A percentile compares a stretch with the other conserved stretches of the same genome.
These are phyloP conservation scores for Semicossyphus pulcher DNA, from an alignment of 2,113 vertebrate species.

Conservation along the genomic window DNA sequence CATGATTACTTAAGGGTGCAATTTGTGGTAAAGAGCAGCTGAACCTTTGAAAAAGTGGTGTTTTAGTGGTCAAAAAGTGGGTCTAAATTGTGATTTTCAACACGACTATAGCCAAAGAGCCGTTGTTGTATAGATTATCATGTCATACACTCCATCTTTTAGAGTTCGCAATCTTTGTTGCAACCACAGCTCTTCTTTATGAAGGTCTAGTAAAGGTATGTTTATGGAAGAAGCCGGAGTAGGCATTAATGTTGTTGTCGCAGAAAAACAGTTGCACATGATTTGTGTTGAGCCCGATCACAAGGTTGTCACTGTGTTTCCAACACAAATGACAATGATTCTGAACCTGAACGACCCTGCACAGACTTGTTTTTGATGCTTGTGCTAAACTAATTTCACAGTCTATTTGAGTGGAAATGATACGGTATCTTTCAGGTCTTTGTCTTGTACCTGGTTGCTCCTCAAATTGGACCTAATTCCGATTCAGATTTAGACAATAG, in stretches of 20 bases:
- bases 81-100: too few species aligned
- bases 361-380: not conserved
- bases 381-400: not conserved
- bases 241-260: not conserved
- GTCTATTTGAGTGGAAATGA: not conserved
- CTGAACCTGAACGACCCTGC: not conserved
- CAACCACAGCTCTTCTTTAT: not conserved
- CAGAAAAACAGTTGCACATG: not conserved
- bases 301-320: not conserved
- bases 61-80: too few species aligned
- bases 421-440: not conserved
- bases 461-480: not conserved
- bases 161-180: not conserved
- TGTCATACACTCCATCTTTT: too few species aligned
- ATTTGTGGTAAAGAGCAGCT: too few species aligned
- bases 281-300: not conserved
- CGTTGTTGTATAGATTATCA: too few species aligned
- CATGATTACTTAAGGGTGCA: not conserved
- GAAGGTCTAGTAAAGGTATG: not conserved
- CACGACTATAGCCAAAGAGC: not conserved
- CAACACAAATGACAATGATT: not conserved
- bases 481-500: slow-evolving; percentile 22
- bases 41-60: too few species aligned
- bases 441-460: not conserved
- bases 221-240: too few species aligned